Evolutionary conservation across 2,113 vertebrate genomes (phyloP), one percentile per base, ranked within the genome.

Genomic region (cat (Felis catus)): DNA sequence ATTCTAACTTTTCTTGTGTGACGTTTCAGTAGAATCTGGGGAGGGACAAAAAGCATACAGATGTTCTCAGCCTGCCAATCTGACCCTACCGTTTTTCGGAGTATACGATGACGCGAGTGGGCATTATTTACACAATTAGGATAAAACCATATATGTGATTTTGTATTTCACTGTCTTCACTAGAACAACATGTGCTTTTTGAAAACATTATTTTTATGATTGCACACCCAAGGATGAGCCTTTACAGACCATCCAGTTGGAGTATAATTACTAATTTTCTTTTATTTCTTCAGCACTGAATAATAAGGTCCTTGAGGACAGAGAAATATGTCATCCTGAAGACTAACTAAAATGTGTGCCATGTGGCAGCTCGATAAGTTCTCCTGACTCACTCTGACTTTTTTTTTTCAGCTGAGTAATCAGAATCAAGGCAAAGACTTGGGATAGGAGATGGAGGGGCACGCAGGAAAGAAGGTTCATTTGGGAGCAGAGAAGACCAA

Each of bases 181-280:
- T 76, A 81, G 58, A 79, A 63, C 8, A 58, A 41, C 41, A 10
- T 48, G 11, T 9, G 3, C 86, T 27, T 91, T 90, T 83, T n/a
- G 19, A 89, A 96, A 98, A 79, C 33, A 36, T 36, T 55, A n/a
- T 73, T 95, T 90, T 85, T 65, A 94, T 65, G 16, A 18, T 55
- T 41, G 19, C 19, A 63, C 58, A 3, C 61, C 93, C 83, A 92
- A 92, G 71, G 73, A 36, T 76, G 51, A 81, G 41, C 5, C 53
- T 80, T 85, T 36, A 1, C 31, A 65, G 51, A 86, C 91, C 48
- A 92, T 92, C 33, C 68, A 63, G 18, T 53, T 70, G 39, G 68
- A 68, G 12, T 36, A 53, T 27, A 73, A 73, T 53, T n/a, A 48
- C 9, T 79, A 36, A 82, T 76, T 83, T 94, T 70, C 19, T 73